Evolutionary conservation across 2,888 invertebrate genomes (phyloP), one percentile per base, ranked within the genome.

Genomic region (Dione vanillae): DNA sequence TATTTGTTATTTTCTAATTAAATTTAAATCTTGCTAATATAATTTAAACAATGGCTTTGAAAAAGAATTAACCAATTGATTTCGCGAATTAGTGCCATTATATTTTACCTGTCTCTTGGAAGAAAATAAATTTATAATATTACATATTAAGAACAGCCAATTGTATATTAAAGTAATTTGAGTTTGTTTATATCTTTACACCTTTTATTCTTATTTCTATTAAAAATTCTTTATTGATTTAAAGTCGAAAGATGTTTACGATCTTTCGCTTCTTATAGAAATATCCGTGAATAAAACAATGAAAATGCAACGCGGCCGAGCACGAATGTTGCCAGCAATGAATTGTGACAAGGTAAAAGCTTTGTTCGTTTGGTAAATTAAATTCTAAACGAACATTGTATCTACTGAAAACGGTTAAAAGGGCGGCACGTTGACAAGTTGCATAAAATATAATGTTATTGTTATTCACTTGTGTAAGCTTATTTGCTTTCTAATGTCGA

Each of bases 321-420:
- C 81, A 82, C 79, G 79, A 84, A 83, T 82, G 81, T 83, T 79
- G 74, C 83, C 81, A n/a, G 78, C 83, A 85, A 88, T 86, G 80
- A 85, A 86, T 85, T 86, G 85, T 85, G 88, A 86, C 83, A 83
- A 79, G 79, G 79, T 86, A 87, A 89, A 88, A 89, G 87, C 87
- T 86, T 88, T 85, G 85, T 85, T 84, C 80, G 83, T 85, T 82
- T 80, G 75, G 80, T 80, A 86, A 85, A 87, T 87, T 83, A 79
- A 86, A 87, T 86, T 85, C 78, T 82, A 81, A 85, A 83, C 81
- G 76, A 79, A 83, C 79, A 80, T 74, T 74, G 79, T 81, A 80
- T 81, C 78, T 78, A 77, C 76, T 79, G 75, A 75, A 80, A 83
- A 81, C 75, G 76, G 76, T 82, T 83, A 81, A 83, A 80, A 79